Percentiles rank a stretch among this genome's conserved stretches.
These are phyloP conservation scores for Catagonus wagneri DNA, from an alignment of 2,113 vertebrate species.

Conservation along the genomic window DNA sequence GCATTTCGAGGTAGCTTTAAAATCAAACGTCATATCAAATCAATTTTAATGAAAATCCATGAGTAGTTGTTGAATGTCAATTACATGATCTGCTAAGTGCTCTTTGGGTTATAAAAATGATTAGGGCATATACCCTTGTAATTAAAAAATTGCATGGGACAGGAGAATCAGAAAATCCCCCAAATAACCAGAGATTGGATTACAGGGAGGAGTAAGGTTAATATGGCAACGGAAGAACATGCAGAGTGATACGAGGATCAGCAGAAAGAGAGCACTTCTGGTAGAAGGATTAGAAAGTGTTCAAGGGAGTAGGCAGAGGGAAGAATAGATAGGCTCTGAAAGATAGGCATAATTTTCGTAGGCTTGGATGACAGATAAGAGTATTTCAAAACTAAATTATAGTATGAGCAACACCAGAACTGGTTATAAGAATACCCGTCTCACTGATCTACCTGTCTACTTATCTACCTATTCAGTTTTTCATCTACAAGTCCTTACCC, in stretches of 20 bases:
- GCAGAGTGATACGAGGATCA: background rate
- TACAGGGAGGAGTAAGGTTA: background rate
- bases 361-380: background rate
- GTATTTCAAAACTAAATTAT: background rate
- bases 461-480: background rate
- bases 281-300: background rate
- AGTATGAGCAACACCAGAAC: background rate
- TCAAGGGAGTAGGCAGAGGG: background rate
- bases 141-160: background rate
- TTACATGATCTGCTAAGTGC: background rate
- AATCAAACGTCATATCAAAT: background rate
- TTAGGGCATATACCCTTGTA: no score
- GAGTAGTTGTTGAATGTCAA: background rate
- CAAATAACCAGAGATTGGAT: background rate
- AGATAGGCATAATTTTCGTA: background rate
- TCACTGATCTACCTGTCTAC: background rate
- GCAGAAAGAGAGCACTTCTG: background rate
- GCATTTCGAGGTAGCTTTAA: background rate
- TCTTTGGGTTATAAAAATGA: background rate
- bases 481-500: background rate
- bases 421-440: background rate
- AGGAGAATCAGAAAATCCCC: background rate
- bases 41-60: constrained; percentile 4
- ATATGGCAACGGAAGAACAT: background rate
- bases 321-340: background rate